Base-by-base conservation (phyloP, 2,113 vertebrate species). In the Archilochus colubris region DNA sequence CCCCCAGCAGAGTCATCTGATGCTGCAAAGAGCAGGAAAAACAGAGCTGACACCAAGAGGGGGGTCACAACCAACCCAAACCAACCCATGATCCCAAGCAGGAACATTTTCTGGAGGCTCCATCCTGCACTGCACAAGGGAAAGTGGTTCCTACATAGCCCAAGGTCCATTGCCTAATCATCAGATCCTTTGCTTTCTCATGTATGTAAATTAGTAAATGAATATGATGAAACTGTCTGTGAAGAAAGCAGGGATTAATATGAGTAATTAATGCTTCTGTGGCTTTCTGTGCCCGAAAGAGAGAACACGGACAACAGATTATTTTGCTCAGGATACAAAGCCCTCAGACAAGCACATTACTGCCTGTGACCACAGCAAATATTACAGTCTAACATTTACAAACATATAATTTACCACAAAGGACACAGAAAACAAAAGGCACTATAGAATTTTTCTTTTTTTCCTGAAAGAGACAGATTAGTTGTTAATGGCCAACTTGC, bases 21-120 rank as follows among this genome's bases (percentile, higher is more conserved):
- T 82, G 48, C 86, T 84, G 44, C 62, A 66, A 50, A 72, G 15
- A 46, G 30, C 25, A 62, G n/a, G 87, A 46, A 75, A 91, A 64
- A 18, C 3, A 84, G 22, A 81, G 43, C 27, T 69, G n/a, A 14
- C 1, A 6, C 11, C 62, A 33, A 44, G 40, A 10, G 1, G 3
- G 13, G 14, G 7, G 4, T 69, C 43, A 51, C 44, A 77, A 36
- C 53, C 38, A 83, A 8, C 58, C 4, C 44, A 21, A 74, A 57
- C 23, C 17, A 78, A 38, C 24, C 21, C 0, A 3, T 16, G 74
- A 21, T 0, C 16, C 30, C 30, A 57, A 43, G 40, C 0, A 0
- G 8, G 25, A 61, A 14, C 5, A 7, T 20, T 24, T 88, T 83
- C 51, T 61, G 53, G 8, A 68, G 25, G 15, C 3, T 81, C 38